Conservation (phyloP, 2,888 invertebrate genomes). For the Cephus nigrinus region DNA sequence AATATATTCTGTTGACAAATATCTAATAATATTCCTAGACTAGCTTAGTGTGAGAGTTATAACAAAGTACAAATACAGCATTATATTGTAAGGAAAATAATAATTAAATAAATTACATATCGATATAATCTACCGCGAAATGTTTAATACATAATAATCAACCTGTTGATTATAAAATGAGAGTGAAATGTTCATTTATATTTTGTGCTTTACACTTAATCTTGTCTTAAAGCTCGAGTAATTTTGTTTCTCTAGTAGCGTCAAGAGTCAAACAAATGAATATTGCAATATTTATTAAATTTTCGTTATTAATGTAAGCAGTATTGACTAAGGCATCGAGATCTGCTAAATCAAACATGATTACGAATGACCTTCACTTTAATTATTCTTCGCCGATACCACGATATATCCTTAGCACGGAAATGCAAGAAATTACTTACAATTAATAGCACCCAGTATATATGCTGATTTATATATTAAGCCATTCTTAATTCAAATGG, state of each 20-base stretch:
- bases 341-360: neutral
- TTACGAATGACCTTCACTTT: neutral
- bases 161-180: neutral
- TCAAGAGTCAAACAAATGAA: neutral
- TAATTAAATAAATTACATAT: neutral
- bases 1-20: neutral
- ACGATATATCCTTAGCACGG: neutral
- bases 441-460: no score
- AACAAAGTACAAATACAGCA: neutral
- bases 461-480: no score
- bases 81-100: neutral
- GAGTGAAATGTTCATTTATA: neutral
- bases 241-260: neutral
- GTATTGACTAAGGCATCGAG: neutral
- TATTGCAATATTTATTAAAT: neutral
- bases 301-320: neutral
- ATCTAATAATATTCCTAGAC: neutral
- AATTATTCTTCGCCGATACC: neutral
- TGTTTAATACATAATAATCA: neutral
- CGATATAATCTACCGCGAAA: neutral
- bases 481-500: no score
- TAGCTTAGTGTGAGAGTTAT: neutral
- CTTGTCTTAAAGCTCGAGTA: neutral
- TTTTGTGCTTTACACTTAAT: neutral
- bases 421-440: neutral